A percentile compares a stretch with the other conserved stretches of the same genome.
Conservation (phyloP, 2,888 invertebrate genomes). For the Campoplex nolae region DNA sequence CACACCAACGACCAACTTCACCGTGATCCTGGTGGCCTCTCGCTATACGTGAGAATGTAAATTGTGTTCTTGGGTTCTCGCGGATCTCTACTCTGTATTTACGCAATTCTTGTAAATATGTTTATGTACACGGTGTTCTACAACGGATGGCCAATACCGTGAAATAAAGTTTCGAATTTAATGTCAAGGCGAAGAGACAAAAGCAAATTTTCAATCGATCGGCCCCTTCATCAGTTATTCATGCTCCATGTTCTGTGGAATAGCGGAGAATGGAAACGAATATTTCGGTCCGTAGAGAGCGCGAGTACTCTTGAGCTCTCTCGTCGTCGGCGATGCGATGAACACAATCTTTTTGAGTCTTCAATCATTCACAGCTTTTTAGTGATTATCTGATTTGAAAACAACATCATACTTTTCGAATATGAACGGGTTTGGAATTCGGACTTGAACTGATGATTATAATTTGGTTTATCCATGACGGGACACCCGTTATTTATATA, state of each 20-base stretch:
- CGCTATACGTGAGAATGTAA: slow-evolving; percentile 70
- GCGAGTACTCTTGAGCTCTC: neutral
- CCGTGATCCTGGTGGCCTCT: slow-evolving; percentile 28
- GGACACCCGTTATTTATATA: neutral
- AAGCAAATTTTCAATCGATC: neutral
- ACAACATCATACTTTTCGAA: no score
- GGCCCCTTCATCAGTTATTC: neutral
- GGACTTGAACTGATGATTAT: neutral
- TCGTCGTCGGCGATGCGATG: neutral
- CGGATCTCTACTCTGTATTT: neutral
- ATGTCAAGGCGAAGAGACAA: neutral
- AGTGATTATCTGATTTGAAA: neutral
- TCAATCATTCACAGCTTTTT: neutral
- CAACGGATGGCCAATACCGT: neutral
- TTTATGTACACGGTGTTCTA: neutral
- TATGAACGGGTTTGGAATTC: neutral
- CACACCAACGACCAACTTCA: slow-evolving; percentile 58
- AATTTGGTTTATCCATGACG: neutral
- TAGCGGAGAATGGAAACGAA: neutral
- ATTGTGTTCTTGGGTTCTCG: slow-evolving; percentile 69
- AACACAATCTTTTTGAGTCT: neutral
- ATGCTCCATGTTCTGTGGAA: neutral
- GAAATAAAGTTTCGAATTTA: neutral
- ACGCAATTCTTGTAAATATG: slow-evolving; percentile 25
- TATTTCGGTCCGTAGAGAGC: neutral